Base-by-base conservation (phyloP, 2,888 invertebrate genomes). In the Drosophila tripunctata region DNA sequence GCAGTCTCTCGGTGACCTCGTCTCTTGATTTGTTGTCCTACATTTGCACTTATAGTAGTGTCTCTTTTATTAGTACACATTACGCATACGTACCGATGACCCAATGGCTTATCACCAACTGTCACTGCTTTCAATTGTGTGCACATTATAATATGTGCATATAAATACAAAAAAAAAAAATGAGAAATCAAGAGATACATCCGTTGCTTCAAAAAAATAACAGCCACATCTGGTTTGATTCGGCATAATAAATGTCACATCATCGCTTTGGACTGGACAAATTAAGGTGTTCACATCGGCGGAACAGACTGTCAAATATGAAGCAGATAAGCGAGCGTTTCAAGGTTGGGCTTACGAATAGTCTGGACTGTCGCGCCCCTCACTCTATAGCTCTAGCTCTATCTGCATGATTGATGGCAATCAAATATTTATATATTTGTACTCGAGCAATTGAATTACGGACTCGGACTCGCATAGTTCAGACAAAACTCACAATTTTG, bases 391-490 rank as follows among this genome's bases (percentile, higher is more conserved):
- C 4, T 19, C 8, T 27, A 8, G 2, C 21, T 17, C 52, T 56
- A 54, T 43, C 67, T 38, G 61, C 36, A 52, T 75, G 75, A 75
- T 75, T 75, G 75, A 75, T 75, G 67, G 56, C 55, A 67, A 61
- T 70, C 71, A 67, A 70, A 67, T 70, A 27, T 27, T 27, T 10
- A 10, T 27, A 10, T 27, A 75, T 69, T 74, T 66, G 36, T 50
- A 12, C 36, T 43, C 52, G 55, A 64, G 47, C 52, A 71, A 62
- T 67, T 67, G 24, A 72, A 71, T 60, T 57, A 56, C 41, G 45
- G 15, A 50, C 31, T 61, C 24, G 17, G n/a, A n/a, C 27, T 14
- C 40, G 30, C 38, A 41, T 27, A 64, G 54, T 43, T 43, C 35
- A 33, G 17, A 31, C 17, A 52, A 19, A 30, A 40, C n/a, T 5